phyloP scores from a whole-genome alignment of 2,888 invertebrate species.

The Synergus gifuensis region DNA sequence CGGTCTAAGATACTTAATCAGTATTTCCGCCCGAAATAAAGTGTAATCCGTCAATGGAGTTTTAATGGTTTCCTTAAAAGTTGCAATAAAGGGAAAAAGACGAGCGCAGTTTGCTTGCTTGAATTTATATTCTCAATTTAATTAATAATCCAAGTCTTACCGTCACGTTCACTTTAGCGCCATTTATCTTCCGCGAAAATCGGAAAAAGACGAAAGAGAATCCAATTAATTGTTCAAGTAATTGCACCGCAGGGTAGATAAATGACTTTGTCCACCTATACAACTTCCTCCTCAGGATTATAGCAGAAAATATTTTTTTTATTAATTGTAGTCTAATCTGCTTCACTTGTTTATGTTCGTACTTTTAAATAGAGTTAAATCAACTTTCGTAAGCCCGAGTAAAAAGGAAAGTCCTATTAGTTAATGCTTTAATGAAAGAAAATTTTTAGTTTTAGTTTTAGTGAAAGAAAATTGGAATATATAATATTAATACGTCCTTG shows the following conservation, averaged over 20 bases:
- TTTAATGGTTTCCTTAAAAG: conserved; percentile 13
- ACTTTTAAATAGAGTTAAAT: no score
- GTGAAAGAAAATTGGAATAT: background rate
- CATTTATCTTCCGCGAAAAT: conserved; percentile 36
- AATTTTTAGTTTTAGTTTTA: no score
- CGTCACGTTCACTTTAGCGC: conserved; percentile 34
- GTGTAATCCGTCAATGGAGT: conserved; percentile 18
- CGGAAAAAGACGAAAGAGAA: background rate
- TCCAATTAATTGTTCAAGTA: conserved; percentile 35
- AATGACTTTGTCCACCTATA: conserved; percentile 21
- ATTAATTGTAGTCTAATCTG: background rate
- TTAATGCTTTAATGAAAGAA: no score
- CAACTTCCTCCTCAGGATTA: background rate
- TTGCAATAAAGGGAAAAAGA: conserved; percentile 25
- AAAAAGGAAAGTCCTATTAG: no score
- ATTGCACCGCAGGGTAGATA: conserved; percentile 30
- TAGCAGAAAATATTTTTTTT: background rate
- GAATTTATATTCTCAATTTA: conserved; percentile 32
- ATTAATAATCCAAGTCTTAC: conserved; percentile 40
- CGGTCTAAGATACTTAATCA: background rate
- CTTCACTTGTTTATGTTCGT: no score
- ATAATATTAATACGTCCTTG: background rate
- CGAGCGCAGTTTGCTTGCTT: conserved; percentile 21
- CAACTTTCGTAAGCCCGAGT: no score
- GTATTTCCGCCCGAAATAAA: background rate